phyloP scores from a whole-genome alignment of 30 jellyfish, hydroid and myxozoan species.

The Sanderia malayensis region DNA sequence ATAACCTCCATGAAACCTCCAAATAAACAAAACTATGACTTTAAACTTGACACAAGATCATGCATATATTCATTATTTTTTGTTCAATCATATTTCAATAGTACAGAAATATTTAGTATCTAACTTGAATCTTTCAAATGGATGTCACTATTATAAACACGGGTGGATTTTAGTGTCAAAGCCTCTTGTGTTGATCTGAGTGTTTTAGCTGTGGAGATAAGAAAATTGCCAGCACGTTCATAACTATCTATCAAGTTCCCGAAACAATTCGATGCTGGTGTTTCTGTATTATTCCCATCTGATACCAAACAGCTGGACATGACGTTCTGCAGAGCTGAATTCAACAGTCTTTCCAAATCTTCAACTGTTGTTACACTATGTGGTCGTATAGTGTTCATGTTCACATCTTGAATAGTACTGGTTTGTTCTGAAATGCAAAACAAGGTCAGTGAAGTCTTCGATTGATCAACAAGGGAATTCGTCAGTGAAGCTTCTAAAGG shows the following conservation, averaged over 20 bases:
- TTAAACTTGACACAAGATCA: too few species aligned
- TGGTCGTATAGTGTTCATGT: not conserved
- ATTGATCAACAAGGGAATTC: too few species aligned
- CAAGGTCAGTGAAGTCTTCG: too few species aligned
- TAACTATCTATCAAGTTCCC: constrained; percentile 63
- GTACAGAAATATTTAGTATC: too few species aligned
- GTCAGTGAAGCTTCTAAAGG: too few species aligned
- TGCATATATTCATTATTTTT: too few species aligned
- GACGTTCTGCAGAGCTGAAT: constrained; percentile 34
- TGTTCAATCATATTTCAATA: too few species aligned
- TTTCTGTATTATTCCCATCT: not conserved
- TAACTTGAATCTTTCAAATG: too few species aligned
- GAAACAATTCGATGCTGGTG: constrained; percentile 1
- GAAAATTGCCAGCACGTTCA: constrained; percentile 80
- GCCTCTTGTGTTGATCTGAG: constrained; percentile 24
- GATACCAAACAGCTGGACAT: constrained; percentile 18
- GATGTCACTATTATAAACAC: too few species aligned
- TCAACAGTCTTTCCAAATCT: constrained; percentile 28
- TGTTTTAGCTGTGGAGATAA: constrained; percentile 73
- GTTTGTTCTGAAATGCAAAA: not conserved
- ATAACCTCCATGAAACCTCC: too few species aligned
- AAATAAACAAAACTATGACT: too few species aligned
- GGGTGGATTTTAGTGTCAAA: too few species aligned
- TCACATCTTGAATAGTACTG: not conserved
- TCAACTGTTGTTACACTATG: constrained; percentile 1